A percentile compares a stretch with the other conserved stretches of the same genome.
Evolutionary conservation across 2,797 vertebrate species (phyloP).

Genomic region (Moxostoma hubbsi): DNA sequence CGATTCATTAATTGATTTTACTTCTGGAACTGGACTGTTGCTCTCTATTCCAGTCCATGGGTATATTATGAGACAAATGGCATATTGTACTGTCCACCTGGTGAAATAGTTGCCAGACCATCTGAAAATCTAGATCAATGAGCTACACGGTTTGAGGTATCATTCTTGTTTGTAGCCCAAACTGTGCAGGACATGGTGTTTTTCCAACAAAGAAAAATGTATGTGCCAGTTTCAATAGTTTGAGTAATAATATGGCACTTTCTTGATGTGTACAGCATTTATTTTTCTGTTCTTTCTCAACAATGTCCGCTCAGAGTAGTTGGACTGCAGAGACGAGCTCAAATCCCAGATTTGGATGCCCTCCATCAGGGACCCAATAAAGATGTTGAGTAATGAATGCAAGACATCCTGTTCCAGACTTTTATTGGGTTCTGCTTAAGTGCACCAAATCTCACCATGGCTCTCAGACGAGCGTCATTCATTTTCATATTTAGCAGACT

Average conservation of each 20-base stretch:
- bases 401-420: slow-evolving; percentile 56
- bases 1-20: too few species aligned
- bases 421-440: slow-evolving; percentile 54
- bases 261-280: not conserved
- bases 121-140: not conserved
- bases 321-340: slow-evolving; percentile 30
- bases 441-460: slow-evolving; percentile 47
- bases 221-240: not conserved
- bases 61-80: too few species aligned
- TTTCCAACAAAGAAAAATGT: not conserved
- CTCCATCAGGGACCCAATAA: slow-evolving; percentile 54
- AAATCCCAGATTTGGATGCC: slow-evolving; percentile 48
- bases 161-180: too few species aligned
- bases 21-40: too few species aligned
- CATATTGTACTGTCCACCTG: too few species aligned
- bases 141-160: not conserved
- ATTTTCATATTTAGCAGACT: slow-evolving; percentile 47
- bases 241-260: slow-evolving; percentile 27
- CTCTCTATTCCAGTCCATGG: too few species aligned
- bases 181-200: too few species aligned
- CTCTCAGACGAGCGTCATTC: slow-evolving; percentile 26
- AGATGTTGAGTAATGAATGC: slow-evolving; percentile 52
- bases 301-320: slow-evolving; percentile 18
- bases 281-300: slow-evolving; percentile 32
- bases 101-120: too few species aligned